Evolutionary conservation across 2,888 invertebrate species (phyloP), one percentile per base, ranked within the genome.

Genomic region (Laspeyria flexula): DNA sequence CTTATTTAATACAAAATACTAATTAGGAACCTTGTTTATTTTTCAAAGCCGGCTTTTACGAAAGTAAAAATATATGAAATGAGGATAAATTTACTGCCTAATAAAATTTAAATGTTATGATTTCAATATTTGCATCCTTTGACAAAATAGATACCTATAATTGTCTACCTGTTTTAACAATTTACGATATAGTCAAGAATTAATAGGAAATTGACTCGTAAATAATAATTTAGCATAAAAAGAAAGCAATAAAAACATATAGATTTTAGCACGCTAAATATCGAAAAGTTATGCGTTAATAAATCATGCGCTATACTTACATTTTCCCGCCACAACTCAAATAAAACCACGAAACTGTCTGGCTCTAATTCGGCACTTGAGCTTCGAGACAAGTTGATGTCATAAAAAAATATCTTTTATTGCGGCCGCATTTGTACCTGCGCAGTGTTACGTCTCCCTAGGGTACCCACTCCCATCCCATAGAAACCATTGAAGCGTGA

Each of bases 401-500:
- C 62, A n/a, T n/a, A n/a, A 76, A 79, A 79, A 76, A 79, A 78
- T 68, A 45, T 1, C 51, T 75, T 75, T 76, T 75, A 75, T 71
- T 60, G 71, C 63, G 65, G 71, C 75, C 43, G 65, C 68, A 71
- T 70, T 73, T 77, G 73, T 88, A 89, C 88, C 89, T 88, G 88
- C 82, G 68, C 73, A 61, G 66, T 85, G 84, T 77, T n/a, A 64
- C 78, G 75, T 79, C 81, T 81, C 80, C 78, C 81, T 52, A 53
- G 78, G 79, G 75, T 71, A n/a, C 76, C 77, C 73, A 77, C 80
- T 81, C 75, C 79, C 73, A 68, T 68, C 74, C 73, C 70, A 77
- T 76, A 79, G 74, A 83, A 84, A 82, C 78, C 79, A 84, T 86
- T 88, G 72, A 86, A 82, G 77, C 82, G 79, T 83, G 73, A 77